Conservation (phyloP, 2,888 invertebrate species). For the Amblyteles armatorius region DNA sequence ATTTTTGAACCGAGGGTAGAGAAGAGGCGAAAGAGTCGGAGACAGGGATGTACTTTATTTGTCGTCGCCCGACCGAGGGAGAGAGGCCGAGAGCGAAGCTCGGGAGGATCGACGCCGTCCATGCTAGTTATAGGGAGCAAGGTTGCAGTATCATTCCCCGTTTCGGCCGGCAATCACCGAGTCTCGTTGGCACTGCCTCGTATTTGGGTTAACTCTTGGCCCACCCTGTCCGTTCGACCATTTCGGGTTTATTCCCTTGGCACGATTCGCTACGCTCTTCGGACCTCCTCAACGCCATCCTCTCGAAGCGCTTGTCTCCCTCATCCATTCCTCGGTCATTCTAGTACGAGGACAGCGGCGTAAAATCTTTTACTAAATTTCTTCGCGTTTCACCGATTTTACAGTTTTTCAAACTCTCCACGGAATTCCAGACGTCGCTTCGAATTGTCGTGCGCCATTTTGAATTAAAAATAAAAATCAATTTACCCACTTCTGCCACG, state of each 20-base stretch:
- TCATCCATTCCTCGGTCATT: slow-evolving; percentile 1
- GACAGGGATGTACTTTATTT: slow-evolving; percentile 13
- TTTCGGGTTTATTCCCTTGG: slow-evolving; percentile 63
- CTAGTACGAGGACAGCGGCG: slow-evolving; percentile 8
- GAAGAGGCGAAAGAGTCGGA: not conserved
- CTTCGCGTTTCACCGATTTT: not conserved
- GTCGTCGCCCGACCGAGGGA: not conserved
- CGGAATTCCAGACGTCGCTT: not conserved
- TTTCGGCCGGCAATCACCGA: slow-evolving; percentile 22
- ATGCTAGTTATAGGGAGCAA: slow-evolving; percentile 49
- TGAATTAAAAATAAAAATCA: not conserved
- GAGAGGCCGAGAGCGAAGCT: not conserved
- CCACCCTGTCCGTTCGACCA: slow-evolving; percentile 56
- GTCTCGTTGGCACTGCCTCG: slow-evolving; percentile 59
- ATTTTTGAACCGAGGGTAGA: not conserved
- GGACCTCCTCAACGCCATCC: slow-evolving; percentile 18
- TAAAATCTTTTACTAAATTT: slow-evolving; percentile 28
- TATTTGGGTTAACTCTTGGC: slow-evolving; percentile 64
- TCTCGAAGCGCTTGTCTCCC: slow-evolving; percentile 11
- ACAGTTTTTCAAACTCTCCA: not conserved
- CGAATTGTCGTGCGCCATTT: not conserved
- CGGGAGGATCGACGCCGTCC: slow-evolving; percentile 8
- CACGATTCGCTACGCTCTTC: slow-evolving; percentile 46
- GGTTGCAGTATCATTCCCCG: slow-evolving; percentile 56
- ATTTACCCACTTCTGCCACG: not conserved